Percentiles rank a stretch among this genome's conserved stretches.
Evolutionary conservation across 2,888 invertebrate genomes (phyloP).

Genomic region (Pandemis cinnamomeana): DNA sequence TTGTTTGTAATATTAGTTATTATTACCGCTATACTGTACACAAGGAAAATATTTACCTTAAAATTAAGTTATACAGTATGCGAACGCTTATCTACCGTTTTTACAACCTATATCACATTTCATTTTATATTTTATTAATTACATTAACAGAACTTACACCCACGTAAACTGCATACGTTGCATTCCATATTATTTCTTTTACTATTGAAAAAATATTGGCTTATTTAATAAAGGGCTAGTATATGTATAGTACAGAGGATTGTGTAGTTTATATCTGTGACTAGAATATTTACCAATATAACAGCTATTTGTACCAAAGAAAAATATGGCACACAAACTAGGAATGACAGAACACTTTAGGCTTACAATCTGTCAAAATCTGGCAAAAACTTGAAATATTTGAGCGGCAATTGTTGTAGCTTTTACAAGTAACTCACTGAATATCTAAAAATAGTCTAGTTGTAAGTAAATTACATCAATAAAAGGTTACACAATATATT

Average conservation of each 20-base stretch:
- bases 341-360: neutral
- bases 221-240: neutral
- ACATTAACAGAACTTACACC: conserved; percentile 30
- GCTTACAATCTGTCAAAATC: neutral
- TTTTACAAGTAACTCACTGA: neutral
- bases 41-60: conserved; percentile 56
- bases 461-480: neutral
- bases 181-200: neutral
- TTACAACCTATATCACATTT: conserved; percentile 85
- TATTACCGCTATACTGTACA: conserved; percentile 68
- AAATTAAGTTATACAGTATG: conserved; percentile 67
- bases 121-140: conserved; percentile 66
- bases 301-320: neutral
- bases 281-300: neutral
- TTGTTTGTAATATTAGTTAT: conserved; percentile 65
- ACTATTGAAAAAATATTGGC: neutral
- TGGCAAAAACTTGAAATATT: neutral
- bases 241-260: neutral
- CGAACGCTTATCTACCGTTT: conserved; percentile 75
- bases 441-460: no score
- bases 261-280: neutral
- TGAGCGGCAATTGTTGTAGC: neutral
- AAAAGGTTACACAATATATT: no score
- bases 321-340: neutral
- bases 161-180: neutral